Percentiles rank a stretch among this genome's conserved stretches.
Evolutionary conservation across 2,797 vertebrate genomes (phyloP).

Genomic region (Dendrocincla tyrannina): DNA sequence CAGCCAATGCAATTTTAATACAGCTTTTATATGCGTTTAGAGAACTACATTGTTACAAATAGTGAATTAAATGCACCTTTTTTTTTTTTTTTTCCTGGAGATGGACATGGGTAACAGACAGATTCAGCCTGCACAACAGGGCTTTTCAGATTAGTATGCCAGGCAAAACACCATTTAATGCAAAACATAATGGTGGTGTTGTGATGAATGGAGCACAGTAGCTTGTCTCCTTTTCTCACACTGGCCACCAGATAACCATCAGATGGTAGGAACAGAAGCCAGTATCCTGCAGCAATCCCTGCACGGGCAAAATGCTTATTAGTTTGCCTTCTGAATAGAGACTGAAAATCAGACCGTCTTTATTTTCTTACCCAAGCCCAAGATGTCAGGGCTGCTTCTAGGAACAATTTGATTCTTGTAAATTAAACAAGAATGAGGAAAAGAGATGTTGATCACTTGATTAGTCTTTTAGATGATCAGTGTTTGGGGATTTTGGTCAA

Average conservation of each 20-base stretch:
- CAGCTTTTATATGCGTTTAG: not conserved
- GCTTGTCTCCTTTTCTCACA: not conserved
- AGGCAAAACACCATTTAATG: not conserved
- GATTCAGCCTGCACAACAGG: not conserved
- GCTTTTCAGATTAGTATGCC: not conserved
- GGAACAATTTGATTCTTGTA: not conserved
- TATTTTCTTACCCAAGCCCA: not conserved
- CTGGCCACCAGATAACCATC: not conserved
- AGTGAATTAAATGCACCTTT: not conserved
- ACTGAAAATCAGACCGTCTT: not conserved
- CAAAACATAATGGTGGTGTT: not conserved
- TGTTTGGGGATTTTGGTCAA: not conserved
- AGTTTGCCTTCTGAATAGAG: not conserved
- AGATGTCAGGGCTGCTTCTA: not conserved
- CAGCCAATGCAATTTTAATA: not conserved
- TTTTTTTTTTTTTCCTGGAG: not conserved
- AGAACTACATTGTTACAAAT: not conserved
- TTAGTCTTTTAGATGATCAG: not conserved
- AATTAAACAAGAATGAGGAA: not conserved
- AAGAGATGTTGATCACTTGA: not conserved
- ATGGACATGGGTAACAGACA: not conserved
- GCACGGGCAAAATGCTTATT: not conserved
- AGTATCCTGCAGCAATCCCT: not conserved
- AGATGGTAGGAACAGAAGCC: not conserved
- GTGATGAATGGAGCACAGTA: rapidly evolving